phyloP scores from a whole-genome alignment of 2,888 invertebrate species.

The Aricia artaxerxes region DNA sequence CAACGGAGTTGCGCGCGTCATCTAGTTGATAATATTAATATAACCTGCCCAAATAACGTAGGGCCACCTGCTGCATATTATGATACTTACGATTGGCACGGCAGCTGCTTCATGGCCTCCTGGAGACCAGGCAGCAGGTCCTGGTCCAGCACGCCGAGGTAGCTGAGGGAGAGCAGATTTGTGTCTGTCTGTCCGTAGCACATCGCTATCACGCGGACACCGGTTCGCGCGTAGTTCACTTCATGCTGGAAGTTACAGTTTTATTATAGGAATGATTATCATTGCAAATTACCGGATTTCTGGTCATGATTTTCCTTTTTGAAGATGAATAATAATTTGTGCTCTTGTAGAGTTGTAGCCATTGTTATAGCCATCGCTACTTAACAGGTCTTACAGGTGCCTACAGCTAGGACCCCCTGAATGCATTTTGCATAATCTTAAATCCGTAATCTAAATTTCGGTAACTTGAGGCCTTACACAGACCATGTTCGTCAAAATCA shows the following conservation, averaged over 20 bases:
- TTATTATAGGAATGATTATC: too few species aligned
- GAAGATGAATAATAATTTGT: neutral
- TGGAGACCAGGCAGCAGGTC: neutral
- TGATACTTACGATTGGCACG: constrained; percentile 20
- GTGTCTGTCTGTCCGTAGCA: constrained; percentile 51
- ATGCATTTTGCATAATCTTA: too few species aligned
- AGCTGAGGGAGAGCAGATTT: constrained; percentile 53
- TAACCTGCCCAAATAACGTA: too few species aligned
- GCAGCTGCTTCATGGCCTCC: neutral
- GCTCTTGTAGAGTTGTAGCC: neutral
- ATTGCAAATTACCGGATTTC: neutral
- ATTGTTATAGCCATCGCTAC: too few species aligned
- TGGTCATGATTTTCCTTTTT: neutral
- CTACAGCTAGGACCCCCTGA: too few species aligned
- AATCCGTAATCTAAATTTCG: too few species aligned
- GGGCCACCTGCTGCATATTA: too few species aligned
- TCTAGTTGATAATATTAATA: too few species aligned
- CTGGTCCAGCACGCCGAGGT: neutral
- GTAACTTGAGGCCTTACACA: too few species aligned
- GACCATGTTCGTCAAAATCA: too few species aligned
- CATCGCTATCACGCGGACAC: constrained; percentile 50
- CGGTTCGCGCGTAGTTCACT: constrained; percentile 45
- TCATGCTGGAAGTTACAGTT: constrained; percentile 42
- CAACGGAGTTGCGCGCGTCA: too few species aligned
- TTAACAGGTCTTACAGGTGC: too few species aligned